Evolutionary conservation across 2,888 invertebrate species (phyloP).

Genomic region (Drosophila emarginata): DNA sequence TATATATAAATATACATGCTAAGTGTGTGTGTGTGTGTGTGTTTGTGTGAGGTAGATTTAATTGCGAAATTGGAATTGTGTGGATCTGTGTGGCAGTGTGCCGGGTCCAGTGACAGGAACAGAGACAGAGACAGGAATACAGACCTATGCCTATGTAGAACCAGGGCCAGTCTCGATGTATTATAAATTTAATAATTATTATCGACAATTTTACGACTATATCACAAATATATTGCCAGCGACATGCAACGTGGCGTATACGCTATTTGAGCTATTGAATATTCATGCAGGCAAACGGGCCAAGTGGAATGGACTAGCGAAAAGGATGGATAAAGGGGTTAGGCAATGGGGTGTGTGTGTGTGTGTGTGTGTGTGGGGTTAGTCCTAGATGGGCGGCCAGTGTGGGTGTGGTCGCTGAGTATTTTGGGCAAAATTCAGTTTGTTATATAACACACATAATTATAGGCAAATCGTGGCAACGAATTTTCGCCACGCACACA

Average conservation of each 20-base stretch:
- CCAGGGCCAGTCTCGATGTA: conserved; percentile 29
- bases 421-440: conserved; percentile 71
- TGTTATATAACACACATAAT: conserved; percentile 79
- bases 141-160: not conserved
- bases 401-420: conserved; percentile 25
- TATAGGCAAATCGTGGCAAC: conserved; percentile 78
- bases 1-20: not conserved
- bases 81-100: not conserved
- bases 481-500: conserved; percentile 73
- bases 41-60: not conserved
- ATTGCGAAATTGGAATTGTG: conserved; percentile 24
- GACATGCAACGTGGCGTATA: conserved; percentile 67
- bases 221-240: conserved; percentile 45
- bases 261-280: conserved; percentile 76
- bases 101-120: not conserved
- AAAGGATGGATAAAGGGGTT: not conserved
- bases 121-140: not conserved
- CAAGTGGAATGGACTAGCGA: not conserved
- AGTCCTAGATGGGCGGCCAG: too few species aligned
- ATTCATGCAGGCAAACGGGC: conserved; percentile 66
- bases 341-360: not conserved
- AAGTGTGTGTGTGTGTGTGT: not conserved
- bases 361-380: not conserved
- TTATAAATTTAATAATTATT: conserved; percentile 73
- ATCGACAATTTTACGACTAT: conserved; percentile 65